Conservation (phyloP, 1,140 invertebrate genomes). For the Catajapyx aquilonaris region DNA sequence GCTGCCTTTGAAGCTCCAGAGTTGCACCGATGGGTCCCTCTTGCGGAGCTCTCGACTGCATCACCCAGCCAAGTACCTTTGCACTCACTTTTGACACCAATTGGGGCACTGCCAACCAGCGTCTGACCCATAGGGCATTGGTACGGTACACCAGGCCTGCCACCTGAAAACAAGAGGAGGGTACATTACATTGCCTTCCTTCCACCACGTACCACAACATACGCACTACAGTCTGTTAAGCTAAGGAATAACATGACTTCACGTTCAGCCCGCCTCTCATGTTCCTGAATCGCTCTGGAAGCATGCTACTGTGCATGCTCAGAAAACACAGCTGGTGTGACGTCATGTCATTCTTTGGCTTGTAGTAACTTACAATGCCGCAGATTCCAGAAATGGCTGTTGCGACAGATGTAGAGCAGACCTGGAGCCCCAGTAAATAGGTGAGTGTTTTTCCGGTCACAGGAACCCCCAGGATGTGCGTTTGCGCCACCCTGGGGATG, state of each 20-base stretch:
- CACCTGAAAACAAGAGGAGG: conserved; percentile 17
- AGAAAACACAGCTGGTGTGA: no score
- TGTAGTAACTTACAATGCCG: conserved; percentile 19
- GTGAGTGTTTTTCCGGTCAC: conserved; percentile 31
- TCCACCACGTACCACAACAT: no score
- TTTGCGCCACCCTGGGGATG: conserved; percentile 27
- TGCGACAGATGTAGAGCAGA: conserved; percentile 18
- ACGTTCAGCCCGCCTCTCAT: no score
- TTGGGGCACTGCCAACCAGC: conserved; percentile 21
- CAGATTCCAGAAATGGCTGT: conserved; percentile 18
- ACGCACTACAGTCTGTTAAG: no score
- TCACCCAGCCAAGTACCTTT: conserved; percentile 21
- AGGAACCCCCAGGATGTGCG: conserved; percentile 26
- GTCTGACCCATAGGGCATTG: conserved; percentile 23
- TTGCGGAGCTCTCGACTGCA: conserved; percentile 22
- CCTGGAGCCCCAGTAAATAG: conserved; percentile 30
- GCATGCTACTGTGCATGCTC: no score
- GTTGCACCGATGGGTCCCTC: conserved; percentile 28
- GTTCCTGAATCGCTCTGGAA: no score
- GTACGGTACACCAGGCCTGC: conserved; percentile 26
- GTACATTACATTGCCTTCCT: no score
- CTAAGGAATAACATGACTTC: no score
- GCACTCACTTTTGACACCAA: conserved; percentile 20
- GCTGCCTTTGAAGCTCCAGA: conserved; percentile 28
- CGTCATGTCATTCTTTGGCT: no score